Conservation (phyloP, 2,113 vertebrate genomes). For the Vicugna pacos region DNA sequence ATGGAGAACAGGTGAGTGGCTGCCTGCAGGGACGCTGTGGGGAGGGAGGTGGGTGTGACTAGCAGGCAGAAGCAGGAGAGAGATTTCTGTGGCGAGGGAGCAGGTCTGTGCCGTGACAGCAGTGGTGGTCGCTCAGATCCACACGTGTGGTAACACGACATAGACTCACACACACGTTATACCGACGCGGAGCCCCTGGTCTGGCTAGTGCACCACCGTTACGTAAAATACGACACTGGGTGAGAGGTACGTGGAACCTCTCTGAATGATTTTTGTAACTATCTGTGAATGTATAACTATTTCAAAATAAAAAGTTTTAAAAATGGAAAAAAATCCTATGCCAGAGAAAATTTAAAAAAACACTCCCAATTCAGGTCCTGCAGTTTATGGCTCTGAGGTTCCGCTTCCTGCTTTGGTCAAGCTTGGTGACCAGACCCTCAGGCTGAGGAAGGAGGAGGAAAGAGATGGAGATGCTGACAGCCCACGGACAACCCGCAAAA, state of each 20-base stretch:
- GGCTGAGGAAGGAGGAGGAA: neutral
- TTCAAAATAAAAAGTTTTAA: neutral
- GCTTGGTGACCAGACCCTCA: neutral
- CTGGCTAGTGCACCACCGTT: accelerated
- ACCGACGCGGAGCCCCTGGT: neutral
- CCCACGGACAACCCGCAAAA: accelerated
- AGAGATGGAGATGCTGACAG: accelerated
- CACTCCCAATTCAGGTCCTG: neutral
- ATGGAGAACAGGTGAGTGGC: neutral
- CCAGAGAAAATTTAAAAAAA: conserved; percentile 7
- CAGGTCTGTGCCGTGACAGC: no score
- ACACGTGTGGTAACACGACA: neutral
- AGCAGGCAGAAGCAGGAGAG: neutral
- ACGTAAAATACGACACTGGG: neutral
- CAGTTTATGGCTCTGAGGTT: accelerated
- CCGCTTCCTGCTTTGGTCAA: neutral
- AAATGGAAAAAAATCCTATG: neutral
- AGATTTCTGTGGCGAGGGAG: neutral
- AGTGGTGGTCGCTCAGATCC: neutral
- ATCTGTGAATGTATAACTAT: neutral
- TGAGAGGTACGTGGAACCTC: accelerated
- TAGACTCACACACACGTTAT: accelerated
- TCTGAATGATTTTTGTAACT: neutral
- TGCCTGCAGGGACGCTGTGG: no score
- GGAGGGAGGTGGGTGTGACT: neutral